Conservation (phyloP, 2,113 vertebrate species). For the Bubalus kerabau region DNA sequence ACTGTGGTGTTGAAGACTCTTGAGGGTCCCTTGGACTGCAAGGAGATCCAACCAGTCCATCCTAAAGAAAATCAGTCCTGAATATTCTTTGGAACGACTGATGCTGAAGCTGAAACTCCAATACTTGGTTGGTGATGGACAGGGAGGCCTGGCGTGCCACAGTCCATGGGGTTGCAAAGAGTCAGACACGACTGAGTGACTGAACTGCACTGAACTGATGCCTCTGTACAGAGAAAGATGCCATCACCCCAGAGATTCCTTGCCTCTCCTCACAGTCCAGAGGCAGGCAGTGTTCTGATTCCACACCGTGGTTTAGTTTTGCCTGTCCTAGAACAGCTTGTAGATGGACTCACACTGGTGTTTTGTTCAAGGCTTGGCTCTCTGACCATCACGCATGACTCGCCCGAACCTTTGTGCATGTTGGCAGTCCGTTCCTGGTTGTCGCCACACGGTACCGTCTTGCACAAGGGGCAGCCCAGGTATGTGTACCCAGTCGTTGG, state of each 20-base stretch:
- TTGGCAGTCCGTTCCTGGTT: background rate
- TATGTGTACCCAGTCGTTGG: background rate
- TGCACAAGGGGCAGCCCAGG: background rate
- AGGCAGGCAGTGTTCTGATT: background rate
- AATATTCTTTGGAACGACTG: background rate
- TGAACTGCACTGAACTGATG: background rate
- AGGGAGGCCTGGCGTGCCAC: rapidly evolving
- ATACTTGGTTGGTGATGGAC: background rate
- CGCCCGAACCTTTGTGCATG: rapidly evolving
- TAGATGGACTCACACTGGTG: background rate
- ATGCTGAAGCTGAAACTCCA: background rate
- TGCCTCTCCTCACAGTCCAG: background rate
- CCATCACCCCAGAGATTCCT: background rate
- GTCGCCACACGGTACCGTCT: rapidly evolving
- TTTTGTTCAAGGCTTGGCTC: background rate
- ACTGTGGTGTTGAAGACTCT: background rate
- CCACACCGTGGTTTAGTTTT: rapidly evolving
- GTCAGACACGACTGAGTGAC: rapidly evolving
- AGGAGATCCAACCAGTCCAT: background rate
- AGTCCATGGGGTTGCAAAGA: background rate
- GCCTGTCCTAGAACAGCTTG: background rate
- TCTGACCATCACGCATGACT: rapidly evolving
- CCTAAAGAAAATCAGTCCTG: background rate
- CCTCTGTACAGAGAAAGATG: background rate
- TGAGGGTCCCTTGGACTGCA: background rate